Evolutionary conservation across 2,797 vertebrate genomes (phyloP), one percentile per base, ranked within the genome.

Genomic region (Spinus olivaceus): DNA sequence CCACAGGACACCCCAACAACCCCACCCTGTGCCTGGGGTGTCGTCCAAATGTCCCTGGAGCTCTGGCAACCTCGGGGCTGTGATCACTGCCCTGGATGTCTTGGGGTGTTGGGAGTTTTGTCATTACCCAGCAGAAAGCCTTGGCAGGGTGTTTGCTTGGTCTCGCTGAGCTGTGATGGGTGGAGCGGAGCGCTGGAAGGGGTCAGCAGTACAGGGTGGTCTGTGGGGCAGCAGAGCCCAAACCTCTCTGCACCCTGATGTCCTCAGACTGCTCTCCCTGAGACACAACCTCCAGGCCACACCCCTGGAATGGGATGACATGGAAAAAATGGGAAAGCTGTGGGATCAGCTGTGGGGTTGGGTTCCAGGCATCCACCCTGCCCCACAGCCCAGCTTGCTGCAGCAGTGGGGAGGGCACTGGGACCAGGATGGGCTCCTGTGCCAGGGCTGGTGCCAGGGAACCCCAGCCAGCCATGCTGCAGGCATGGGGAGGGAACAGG

Each of bases 201-300:
- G 14, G 8, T 24, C 33, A 21, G 39, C 6, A 1, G 19, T 8
- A 10, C 0, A 0, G 17, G 20, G 3, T n/a, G 42, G 8, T 44
- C 56, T 25, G 28, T n/a, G 54, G 28, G 53, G 28, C 23, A 39
- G 6, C 35, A 13, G 24, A 8, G 8, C 15, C 23, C 70, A 35
- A 41, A 24, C 32, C 21, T 53, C 37, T 57, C n/a, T 67, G 73
- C 50, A 44, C 22, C 5, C 8, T 8, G 33, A 8, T 19, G 46
- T 12, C 44, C 80, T 63, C 70, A 50, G 25, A 21, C 23, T 47
- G 28, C 50, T 28, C 22, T 8, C 64, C 28, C 47, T 37, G 51
- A 46, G 46, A 19, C 41, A 65, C 37, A 50, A 3, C 5, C 41
- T 28, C 23, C 4, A 4, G 3, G 39, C 44, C 7, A 3, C 12